These are phyloP conservation scores for Spea multiplicata DNA, from an alignment of 2,113 vertebrate genomes.

Conservation along the genomic window DNA sequence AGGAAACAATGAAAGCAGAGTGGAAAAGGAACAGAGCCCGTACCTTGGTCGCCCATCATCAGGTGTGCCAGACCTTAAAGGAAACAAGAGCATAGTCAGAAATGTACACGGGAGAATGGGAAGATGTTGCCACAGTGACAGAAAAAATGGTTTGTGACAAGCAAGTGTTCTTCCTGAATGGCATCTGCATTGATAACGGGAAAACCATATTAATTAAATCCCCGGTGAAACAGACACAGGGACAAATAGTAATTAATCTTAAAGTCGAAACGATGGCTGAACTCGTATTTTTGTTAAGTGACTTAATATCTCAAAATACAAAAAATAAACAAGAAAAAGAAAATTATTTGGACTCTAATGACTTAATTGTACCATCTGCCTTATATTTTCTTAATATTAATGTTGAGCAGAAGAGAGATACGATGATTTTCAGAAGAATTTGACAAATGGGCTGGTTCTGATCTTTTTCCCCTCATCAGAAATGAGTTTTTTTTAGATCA, in stretches of 20 bases:
- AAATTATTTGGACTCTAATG: slow-evolving; percentile 62
- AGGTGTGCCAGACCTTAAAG: slow-evolving; percentile 99
- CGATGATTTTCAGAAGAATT: slow-evolving; percentile 55
- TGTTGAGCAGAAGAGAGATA: slow-evolving; percentile 18
- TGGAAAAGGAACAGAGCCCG: slow-evolving; percentile 90
- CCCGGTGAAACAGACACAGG: slow-evolving; percentile 77
- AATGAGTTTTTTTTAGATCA: slow-evolving; percentile 52
- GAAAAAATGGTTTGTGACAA: slow-evolving; percentile 79
- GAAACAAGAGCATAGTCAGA: slow-evolving; percentile 99
- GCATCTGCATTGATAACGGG: slow-evolving; percentile 77
- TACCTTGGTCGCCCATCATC: slow-evolving; percentile 99
- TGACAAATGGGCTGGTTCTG: slow-evolving; percentile 80
- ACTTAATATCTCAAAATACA: slow-evolving; percentile 48
- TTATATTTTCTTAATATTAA: slow-evolving; percentile 50
- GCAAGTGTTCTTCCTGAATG: slow-evolving; percentile 76
- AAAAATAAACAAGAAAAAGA: slow-evolving; percentile 50
- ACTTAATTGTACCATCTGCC: slow-evolving; percentile 53
- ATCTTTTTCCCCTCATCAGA: slow-evolving; percentile 79
- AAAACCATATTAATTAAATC: slow-evolving; percentile 63
- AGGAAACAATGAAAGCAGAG: slow-evolving; percentile 76
- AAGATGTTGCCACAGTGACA: slow-evolving; percentile 82
- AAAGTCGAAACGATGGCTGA: slow-evolving; percentile 58
- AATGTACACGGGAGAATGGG: slow-evolving; percentile 93
- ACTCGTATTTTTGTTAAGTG: slow-evolving; percentile 51
- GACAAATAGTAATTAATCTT: slow-evolving; percentile 61